Evolutionary conservation across 1,140 invertebrate genomes (phyloP).

Genomic region (Trinorchestia longiramus): DNA sequence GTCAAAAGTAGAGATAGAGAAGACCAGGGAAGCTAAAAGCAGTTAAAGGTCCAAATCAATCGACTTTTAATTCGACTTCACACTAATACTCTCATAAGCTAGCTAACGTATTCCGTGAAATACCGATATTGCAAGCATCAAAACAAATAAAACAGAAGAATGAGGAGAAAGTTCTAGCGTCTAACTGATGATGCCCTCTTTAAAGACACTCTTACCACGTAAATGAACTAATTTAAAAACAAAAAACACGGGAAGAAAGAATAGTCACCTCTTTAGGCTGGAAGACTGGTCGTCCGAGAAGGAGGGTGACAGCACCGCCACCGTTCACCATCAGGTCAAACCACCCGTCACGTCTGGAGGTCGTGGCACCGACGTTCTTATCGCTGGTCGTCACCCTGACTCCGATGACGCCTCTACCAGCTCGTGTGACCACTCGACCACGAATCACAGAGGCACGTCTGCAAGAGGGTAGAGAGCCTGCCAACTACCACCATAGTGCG

Average conservation of each 20-base stretch:
- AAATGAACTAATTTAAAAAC: too few relatives aligned
- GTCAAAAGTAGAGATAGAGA: too few relatives aligned
- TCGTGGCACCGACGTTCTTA: constrained; percentile 85
- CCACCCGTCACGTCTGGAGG: constrained; percentile 87
- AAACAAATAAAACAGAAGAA: too few relatives aligned
- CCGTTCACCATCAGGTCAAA: constrained; percentile 98
- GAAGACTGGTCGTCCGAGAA: constrained; percentile 94
- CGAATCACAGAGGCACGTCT: constrained; percentile 96
- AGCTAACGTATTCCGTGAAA: too few relatives aligned
- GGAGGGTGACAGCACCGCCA: constrained; percentile 92
- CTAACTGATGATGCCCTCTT: too few relatives aligned
- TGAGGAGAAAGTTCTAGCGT: too few relatives aligned
- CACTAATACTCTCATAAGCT: too few relatives aligned
- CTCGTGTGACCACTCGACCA: constrained; percentile 89
- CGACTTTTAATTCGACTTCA: too few relatives aligned
- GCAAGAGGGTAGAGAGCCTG: constrained; percentile 60
- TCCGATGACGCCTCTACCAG: constrained; percentile 92
- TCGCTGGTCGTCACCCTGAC: constrained; percentile 86
- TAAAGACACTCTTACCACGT: too few relatives aligned
- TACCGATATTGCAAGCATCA: too few relatives aligned
- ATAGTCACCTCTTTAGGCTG: constrained; percentile 77
- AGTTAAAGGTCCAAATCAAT: too few relatives aligned
- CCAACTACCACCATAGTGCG: neutral
- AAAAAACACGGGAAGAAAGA: neutral
- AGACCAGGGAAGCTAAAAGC: too few relatives aligned